Conservation (phyloP, 2,888 invertebrate species). For the Odontomyia ornata region DNA sequence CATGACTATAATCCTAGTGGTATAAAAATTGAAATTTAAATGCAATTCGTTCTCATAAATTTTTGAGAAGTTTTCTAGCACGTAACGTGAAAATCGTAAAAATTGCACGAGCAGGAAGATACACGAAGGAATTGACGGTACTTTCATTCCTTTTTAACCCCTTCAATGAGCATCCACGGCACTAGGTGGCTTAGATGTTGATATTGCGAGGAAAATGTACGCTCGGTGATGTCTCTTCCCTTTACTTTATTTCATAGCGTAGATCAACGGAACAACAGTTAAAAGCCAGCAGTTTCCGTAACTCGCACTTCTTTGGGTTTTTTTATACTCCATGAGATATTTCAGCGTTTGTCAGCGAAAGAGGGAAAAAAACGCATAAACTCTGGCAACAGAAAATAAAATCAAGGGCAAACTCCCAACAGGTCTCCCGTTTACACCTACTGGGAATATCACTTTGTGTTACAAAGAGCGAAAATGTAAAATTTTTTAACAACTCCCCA, state of each 20-base stretch:
- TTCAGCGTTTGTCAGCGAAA: not conserved
- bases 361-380: not conserved
- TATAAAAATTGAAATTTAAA: constrained; percentile 35
- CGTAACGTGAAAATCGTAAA: constrained; percentile 19
- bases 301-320: not conserved
- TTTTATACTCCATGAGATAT: not conserved
- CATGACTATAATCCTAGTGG: constrained; percentile 3
- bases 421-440: constrained; percentile 8
- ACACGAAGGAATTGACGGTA: not conserved
- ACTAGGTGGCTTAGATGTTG: not conserved
- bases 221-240: not conserved
- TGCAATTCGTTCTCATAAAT: constrained; percentile 31
- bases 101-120: constrained; percentile 1
- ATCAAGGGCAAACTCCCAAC: constrained; percentile 20
- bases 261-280: not conserved
- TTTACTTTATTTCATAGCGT: not conserved
- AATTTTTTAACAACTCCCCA: not conserved
- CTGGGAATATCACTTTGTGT: not conserved
- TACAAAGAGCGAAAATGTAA: constrained; percentile 19
- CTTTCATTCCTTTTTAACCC: not conserved
- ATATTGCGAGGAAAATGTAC: not conserved
- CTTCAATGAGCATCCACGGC: not conserved
- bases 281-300: not conserved
- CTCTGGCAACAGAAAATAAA: not conserved
- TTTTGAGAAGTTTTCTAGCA: not conserved